Conservation (phyloP, 2,888 invertebrate species). For the Andrena camellia region DNA sequence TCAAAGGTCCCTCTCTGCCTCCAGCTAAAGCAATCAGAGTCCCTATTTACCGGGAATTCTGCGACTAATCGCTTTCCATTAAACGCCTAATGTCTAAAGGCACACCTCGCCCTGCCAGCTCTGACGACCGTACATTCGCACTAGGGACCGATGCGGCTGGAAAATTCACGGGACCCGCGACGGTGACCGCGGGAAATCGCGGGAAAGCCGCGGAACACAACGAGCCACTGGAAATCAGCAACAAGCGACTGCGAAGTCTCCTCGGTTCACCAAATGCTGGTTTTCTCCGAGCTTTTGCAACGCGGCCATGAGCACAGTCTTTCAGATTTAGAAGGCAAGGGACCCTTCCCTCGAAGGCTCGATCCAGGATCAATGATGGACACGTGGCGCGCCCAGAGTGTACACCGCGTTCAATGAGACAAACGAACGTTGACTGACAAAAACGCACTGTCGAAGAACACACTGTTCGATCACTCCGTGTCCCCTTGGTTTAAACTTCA, state of each 20-base stretch:
- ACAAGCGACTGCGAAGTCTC: not conserved
- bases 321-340: not conserved
- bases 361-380: slow-evolving; percentile 6
- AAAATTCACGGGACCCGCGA: not conserved
- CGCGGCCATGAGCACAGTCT: not conserved
- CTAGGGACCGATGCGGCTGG: not conserved
- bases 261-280: not conserved
- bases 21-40: slow-evolving; percentile 12
- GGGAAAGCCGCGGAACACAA: slow-evolving; percentile 10
- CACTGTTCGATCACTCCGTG: slow-evolving; percentile 17
- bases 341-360: not conserved
- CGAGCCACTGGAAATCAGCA: not conserved
- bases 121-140: not conserved
- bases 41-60: slow-evolving; percentile 19
- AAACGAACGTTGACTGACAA: not conserved
- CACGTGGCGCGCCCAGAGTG: slow-evolving; percentile 5
- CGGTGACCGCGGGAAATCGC: slow-evolving; percentile 9
- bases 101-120: not conserved
- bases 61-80: slow-evolving; percentile 11
- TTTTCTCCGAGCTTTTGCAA: not conserved
- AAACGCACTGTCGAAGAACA: slow-evolving; percentile 4
- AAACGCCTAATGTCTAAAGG: slow-evolving; percentile 5
- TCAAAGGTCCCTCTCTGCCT: slow-evolving; percentile 16
- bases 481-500: not conserved
- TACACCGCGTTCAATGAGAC: too few relatives aligned